Percentiles rank a stretch among this genome's conserved stretches.
These are phyloP conservation scores for Mythimna vitellina DNA, from an alignment of 2,888 invertebrate genomes.

Conservation along the genomic window DNA sequence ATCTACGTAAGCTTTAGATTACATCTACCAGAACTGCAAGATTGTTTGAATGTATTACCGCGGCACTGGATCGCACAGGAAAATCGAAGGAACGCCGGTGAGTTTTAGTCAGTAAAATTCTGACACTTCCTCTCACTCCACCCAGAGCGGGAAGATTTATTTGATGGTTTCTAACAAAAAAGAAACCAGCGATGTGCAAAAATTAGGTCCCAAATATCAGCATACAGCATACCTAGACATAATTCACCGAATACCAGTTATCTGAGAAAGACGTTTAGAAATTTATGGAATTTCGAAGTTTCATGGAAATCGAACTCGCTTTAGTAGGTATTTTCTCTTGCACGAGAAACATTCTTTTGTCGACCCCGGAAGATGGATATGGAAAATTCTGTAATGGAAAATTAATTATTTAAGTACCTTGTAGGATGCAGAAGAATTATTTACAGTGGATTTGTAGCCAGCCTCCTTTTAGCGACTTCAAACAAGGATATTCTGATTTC, in stretches of 20 bases:
- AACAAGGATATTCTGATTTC: background rate
- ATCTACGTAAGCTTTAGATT: too few relatives aligned
- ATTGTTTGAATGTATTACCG: too few relatives aligned
- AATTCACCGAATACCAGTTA: slow-evolving; percentile 11
- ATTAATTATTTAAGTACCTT: background rate
- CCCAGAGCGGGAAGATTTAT: too few relatives aligned
- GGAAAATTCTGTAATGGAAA: background rate
- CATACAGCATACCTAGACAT: slow-evolving; percentile 9
- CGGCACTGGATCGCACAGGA: too few relatives aligned
- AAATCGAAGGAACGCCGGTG: too few relatives aligned
- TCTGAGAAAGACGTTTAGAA: slow-evolving; percentile 31
- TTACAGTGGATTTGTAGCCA: background rate
- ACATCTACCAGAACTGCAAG: too few relatives aligned
- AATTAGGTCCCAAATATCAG: background rate
- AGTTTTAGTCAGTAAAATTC: too few relatives aligned
- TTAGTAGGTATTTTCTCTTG: slow-evolving; percentile 4
- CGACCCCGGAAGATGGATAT: background rate
- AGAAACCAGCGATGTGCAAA: too few relatives aligned
- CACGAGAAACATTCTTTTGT: slow-evolving; percentile 3
- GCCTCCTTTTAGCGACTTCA: background rate
- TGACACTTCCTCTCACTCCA: too few relatives aligned
- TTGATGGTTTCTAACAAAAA: too few relatives aligned
- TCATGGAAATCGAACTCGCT: slow-evolving; percentile 15
- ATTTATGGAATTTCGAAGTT: slow-evolving; percentile 35
- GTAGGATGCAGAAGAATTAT: slow-evolving; percentile 1